A percentile compares a stretch with the other conserved stretches of the same genome.
Evolutionary conservation across 1,140 invertebrate genomes (phyloP).

Genomic region (Drusus annulatus): DNA sequence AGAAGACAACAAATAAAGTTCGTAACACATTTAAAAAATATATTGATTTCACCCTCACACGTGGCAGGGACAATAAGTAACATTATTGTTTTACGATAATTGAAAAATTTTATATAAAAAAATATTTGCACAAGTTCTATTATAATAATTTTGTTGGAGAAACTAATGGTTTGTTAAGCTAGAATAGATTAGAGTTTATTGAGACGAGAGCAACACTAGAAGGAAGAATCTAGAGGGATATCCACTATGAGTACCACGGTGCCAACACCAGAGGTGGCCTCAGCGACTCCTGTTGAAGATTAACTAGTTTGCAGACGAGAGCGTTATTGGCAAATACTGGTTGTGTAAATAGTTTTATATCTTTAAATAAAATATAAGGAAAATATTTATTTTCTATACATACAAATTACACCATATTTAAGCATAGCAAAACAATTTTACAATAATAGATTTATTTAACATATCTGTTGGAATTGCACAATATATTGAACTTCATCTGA

Average conservation of each 20-base stretch:
- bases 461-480: constrained; percentile 32
- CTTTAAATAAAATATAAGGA: constrained; percentile 28
- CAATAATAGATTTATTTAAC: constrained; percentile 37
- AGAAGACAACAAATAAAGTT: constrained; percentile 41
- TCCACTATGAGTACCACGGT: too few species aligned
- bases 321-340: constrained; percentile 30
- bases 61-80: constrained; percentile 2
- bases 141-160: constrained; percentile 9
- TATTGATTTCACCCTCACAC: constrained; percentile 19
- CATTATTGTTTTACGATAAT: constrained; percentile 13
- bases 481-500: constrained; percentile 18
- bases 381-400: constrained; percentile 28
- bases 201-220: too few species aligned
- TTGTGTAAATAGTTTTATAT: constrained; percentile 28
- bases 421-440: constrained; percentile 30
- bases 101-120: constrained; percentile 38
- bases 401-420: constrained; percentile 28
- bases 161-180: constrained; percentile 15
- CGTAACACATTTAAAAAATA: constrained; percentile 43
- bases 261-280: background rate
- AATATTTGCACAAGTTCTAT: constrained; percentile 43
- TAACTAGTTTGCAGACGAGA: constrained; percentile 18
- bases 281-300: background rate
- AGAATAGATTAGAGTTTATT: too few species aligned
- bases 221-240: too few species aligned